Percentiles rank a stretch among this genome's conserved stretches.
These are phyloP conservation scores for Capitulum mitella DNA, from an alignment of 2,888 invertebrate species.

Conservation along the genomic window DNA sequence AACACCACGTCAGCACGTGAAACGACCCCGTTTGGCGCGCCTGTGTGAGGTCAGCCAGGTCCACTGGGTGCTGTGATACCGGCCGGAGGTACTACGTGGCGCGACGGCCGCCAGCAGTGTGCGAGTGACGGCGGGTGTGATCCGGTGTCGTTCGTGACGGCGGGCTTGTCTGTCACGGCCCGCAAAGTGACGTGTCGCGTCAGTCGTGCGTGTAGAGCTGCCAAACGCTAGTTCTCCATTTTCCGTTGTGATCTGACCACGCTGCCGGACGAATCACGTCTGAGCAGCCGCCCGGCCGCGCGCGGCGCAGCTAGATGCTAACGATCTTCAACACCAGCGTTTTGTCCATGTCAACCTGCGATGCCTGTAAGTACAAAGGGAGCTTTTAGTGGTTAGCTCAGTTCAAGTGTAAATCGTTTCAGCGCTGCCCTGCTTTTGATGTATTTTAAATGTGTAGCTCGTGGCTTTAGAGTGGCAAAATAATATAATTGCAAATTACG, in stretches of 20 bases:
- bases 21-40: too few relatives aligned
- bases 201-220: background rate
- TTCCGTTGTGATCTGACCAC: background rate
- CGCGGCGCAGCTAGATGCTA: background rate
- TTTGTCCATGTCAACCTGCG: background rate
- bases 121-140: background rate
- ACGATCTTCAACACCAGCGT: background rate
- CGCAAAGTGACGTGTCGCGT: too few relatives aligned
- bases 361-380: slow-evolving; percentile 15
- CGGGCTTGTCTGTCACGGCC: background rate
- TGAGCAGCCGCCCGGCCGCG: too few relatives aligned
- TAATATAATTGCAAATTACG: background rate
- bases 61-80: background rate
- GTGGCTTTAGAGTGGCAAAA: background rate
- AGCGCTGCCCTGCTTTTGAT: background rate
- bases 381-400: background rate
- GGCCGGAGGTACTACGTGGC: background rate
- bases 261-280: too few relatives aligned
- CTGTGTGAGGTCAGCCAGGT: background rate
- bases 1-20: slow-evolving; percentile 1
- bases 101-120: too few relatives aligned
- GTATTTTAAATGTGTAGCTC: background rate
- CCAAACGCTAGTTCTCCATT: background rate
- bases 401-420: background rate
- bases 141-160: background rate